These are phyloP conservation scores for Bucorvus abyssinicus DNA, from an alignment of 2,797 vertebrate species.

Conservation along the genomic window DNA sequence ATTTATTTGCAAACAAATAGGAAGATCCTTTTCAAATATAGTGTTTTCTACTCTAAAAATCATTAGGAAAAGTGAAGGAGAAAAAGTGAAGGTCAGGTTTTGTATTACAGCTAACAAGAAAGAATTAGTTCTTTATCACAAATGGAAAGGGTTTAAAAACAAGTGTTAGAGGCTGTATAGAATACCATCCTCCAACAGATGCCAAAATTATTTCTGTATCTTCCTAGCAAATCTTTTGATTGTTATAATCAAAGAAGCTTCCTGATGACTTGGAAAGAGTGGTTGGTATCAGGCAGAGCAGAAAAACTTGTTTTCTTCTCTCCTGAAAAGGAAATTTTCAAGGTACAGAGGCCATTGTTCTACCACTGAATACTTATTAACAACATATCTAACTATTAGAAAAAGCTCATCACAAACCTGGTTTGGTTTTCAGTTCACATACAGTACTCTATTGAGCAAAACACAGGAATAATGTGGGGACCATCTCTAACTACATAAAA, in stretches of 20 bases:
- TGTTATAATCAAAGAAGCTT: neutral
- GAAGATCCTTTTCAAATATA: neutral
- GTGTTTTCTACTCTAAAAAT: neutral
- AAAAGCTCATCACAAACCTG: neutral
- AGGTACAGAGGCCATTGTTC: neutral
- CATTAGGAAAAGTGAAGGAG: neutral
- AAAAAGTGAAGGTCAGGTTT: neutral
- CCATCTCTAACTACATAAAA: neutral
- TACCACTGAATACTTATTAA: neutral
- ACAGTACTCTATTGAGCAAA: neutral
- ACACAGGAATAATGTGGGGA: neutral
- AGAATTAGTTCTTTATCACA: neutral
- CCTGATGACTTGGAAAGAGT: neutral
- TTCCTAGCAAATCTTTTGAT: neutral
- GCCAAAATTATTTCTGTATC: neutral
- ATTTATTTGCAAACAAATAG: neutral
- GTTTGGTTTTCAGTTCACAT: neutral
- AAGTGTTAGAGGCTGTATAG: neutral
- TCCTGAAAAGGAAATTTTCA: neutral
- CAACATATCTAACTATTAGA: neutral
- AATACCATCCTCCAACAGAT: neutral
- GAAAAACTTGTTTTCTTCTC: neutral
- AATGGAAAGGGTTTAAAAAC: neutral
- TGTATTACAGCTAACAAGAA: neutral
- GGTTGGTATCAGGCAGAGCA: neutral